Evolutionary conservation across 2,797 vertebrate species (phyloP).

Genomic region (Acanthis flammea): DNA sequence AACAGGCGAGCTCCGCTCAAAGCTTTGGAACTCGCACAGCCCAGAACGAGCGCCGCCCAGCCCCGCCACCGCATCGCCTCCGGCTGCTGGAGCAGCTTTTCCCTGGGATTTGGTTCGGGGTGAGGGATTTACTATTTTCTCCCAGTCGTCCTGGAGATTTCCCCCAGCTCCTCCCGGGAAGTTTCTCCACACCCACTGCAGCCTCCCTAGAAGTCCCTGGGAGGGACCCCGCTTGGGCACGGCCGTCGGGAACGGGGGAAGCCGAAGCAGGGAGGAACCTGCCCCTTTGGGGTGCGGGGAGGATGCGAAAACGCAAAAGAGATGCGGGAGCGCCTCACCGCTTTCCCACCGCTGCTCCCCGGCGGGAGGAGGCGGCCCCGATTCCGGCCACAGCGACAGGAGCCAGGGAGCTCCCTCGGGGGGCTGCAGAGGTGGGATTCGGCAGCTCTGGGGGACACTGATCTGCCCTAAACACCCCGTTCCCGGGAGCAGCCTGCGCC

Average conservation of each 20-base stretch:
- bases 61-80: background rate
- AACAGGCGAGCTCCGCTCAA: background rate
- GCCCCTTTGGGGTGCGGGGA: background rate
- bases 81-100: background rate
- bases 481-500: background rate
- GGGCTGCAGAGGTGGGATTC: background rate
- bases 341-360: background rate
- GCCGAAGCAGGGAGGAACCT: background rate
- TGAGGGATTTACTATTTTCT: background rate
- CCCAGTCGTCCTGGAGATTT: background rate
- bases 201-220: background rate
- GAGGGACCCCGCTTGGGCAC: background rate
- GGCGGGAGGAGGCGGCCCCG: background rate
- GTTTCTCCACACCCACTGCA: background rate
- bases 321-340: accelerated
- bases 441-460: background rate
- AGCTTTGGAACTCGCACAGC: background rate
- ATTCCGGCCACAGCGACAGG: background rate
- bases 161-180: background rate
- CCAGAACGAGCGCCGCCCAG: background rate
- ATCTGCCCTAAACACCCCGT: too few relatives aligned
- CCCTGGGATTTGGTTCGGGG: background rate
- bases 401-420: background rate
- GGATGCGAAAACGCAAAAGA: background rate
- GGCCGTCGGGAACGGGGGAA: background rate